These are phyloP conservation scores for Spondyliosoma cantharus DNA, from an alignment of 2,797 vertebrate genomes.

Conservation along the genomic window DNA sequence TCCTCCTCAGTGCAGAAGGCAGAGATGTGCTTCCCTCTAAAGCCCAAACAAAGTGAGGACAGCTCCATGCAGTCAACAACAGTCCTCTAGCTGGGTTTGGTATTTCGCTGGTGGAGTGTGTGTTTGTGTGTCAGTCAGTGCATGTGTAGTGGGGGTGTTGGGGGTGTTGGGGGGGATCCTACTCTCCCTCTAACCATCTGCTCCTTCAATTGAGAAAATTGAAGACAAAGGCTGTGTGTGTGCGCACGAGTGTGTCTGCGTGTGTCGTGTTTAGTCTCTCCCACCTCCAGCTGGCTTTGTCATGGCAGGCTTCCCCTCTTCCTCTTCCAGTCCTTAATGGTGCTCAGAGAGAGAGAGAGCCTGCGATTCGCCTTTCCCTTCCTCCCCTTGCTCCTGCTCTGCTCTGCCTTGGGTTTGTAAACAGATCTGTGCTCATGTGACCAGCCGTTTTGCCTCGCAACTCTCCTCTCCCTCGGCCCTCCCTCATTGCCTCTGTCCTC, in stretches of 20 bases:
- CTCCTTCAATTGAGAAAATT: conserved; percentile 78
- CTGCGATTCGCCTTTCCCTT: conserved; percentile 62
- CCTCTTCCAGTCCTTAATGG: conserved; percentile 72
- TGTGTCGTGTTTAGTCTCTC: conserved; percentile 67
- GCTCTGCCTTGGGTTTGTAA: conserved; percentile 87
- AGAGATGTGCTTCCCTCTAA: conserved; percentile 66
- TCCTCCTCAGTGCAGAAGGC: conserved; percentile 70
- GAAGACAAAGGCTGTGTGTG: conserved; percentile 77
- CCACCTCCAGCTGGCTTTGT: conserved; percentile 80
- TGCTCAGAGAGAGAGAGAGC: conserved; percentile 61
- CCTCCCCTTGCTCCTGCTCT: conserved; percentile 64
- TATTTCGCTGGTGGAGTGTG: conserved; percentile 64
- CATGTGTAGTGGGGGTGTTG: too few species aligned
- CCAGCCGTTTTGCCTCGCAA: conserved; percentile 89
- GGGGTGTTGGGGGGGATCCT: conserved; percentile 81
- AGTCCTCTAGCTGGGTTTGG: conserved; percentile 67
- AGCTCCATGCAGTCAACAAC: conserved; percentile 73
- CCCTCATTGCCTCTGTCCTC: conserved; percentile 72
- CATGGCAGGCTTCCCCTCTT: conserved; percentile 75
- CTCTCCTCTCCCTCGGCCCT: conserved; percentile 80
- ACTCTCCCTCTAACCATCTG: conserved; percentile 86
- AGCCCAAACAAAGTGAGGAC: conserved; percentile 79
- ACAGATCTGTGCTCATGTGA: conserved; percentile 90
- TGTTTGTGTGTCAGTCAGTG: conserved; percentile 68
- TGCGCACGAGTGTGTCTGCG: conserved; percentile 62